A percentile compares a stretch with the other conserved stretches of the same genome.
phyloP scores from a whole-genome alignment of 2,797 vertebrate genomes.

The Trematomus bernacchii region DNA sequence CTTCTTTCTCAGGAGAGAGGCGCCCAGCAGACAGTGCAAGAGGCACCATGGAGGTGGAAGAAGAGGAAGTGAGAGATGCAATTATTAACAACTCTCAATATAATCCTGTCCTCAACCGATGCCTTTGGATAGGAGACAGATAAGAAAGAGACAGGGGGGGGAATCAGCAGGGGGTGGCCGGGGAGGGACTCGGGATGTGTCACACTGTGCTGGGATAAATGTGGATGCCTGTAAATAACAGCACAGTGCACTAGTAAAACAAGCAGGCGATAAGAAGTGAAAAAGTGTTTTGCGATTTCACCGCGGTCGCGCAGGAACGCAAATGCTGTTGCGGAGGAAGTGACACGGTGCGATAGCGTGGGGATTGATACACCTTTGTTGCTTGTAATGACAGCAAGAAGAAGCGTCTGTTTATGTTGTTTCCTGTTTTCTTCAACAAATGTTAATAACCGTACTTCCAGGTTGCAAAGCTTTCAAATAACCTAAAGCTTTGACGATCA shows the following conservation, averaged over 20 bases:
- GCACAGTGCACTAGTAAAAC: conserved; percentile 53
- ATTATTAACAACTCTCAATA: conserved; percentile 80
- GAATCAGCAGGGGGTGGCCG: conserved; percentile 49
- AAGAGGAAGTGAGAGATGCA: conserved; percentile 69
- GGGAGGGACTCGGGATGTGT: conserved; percentile 48
- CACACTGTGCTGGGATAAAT: conserved; percentile 54
- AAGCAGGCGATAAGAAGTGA: conserved; percentile 45
- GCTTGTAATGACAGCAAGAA: conserved; percentile 22
- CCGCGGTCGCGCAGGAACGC: conserved; percentile 35
- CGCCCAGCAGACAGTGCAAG: conserved; percentile 53
- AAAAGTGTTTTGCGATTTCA: conserved; percentile 25
- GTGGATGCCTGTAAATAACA: conserved; percentile 69
- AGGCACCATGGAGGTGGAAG: conserved; percentile 59
- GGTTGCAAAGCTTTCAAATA: conserved; percentile 20
- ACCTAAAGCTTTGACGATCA: neutral
- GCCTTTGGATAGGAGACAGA: conserved; percentile 73
- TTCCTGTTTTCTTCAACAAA: neutral
- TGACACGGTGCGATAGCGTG: conserved; percentile 13
- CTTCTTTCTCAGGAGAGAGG: conserved; percentile 57
- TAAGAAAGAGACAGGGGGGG: conserved; percentile 68
- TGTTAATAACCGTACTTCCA: conserved; percentile 21
- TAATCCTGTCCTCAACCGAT: conserved; percentile 75
- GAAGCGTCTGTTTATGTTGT: neutral
- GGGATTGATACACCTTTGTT: conserved; percentile 4
- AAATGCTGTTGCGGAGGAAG: conserved; percentile 7